Base-by-base conservation (phyloP, 2,797 vertebrate species). In the Karalla daura region DNA sequence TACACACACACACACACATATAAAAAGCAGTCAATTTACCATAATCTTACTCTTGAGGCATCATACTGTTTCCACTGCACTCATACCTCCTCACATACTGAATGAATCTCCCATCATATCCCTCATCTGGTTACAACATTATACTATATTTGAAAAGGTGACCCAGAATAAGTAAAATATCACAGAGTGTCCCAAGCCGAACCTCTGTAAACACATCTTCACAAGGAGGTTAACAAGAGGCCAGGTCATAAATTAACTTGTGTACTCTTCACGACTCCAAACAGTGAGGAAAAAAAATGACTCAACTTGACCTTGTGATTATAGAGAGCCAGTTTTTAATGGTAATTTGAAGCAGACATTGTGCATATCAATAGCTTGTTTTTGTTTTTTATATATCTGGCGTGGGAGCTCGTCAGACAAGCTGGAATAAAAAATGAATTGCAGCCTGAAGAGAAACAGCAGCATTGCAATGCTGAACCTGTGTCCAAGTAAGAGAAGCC, bases 281-380 rank as follows among this genome's bases (percentile, higher is more conserved):
- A 39, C 28, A 32, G 24, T 51, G 23, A 54, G 40, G 45, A 25
- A 68, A 64, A 72, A 63, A 64, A 72, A 63, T 23, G 7, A 39
- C 53, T 67, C 49, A 43, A 41, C 39, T 64, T 76, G 63, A 85
- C 75, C 65, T 41, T 11, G 0, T 65, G 51, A 77, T 82, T 74
- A 51, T 41, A 68, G 45, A 41, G 21, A 59, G 32, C 27, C 17
- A 2, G 8, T 15, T 69, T 74, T 52, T 68, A 21, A 65, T 68
- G 52, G 59, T 52, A 78, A 78, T 75, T 70, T 70, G 24, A 27
- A 54, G 53, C 23, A 69, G 62, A 65, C 69, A 44, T 32, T 43
- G 27, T 72, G 35, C 50, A 63, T 68, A 45, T 75, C 55, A 83
- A 69, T 69, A 37, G 64, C 30, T 23, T 17, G 21, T 56, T 5